phyloP scores from a whole-genome alignment of 53 echinoderm and acorn worm species.

The Patiria pectinifera region DNA sequence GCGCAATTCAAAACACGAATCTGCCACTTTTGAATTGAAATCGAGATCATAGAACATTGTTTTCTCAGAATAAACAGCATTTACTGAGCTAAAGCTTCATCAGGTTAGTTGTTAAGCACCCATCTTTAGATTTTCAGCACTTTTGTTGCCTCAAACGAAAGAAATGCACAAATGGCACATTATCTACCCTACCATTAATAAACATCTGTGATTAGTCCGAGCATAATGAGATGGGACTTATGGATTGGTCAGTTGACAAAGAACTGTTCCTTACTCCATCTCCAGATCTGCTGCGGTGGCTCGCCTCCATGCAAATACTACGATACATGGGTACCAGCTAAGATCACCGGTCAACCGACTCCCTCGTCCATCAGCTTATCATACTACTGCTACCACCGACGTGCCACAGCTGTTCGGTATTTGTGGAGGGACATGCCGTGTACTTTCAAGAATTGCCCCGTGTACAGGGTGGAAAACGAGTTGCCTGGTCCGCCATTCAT shows the following conservation, averaged over 20 bases:
- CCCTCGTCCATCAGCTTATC: constrained; percentile 57
- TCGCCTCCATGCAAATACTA: constrained; percentile 30
- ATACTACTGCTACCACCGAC: constrained; percentile 56
- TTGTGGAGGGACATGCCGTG: constrained; percentile 88
- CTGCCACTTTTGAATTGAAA: too few relatives aligned
- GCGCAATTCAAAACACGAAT: too few relatives aligned
- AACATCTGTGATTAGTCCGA: background rate
- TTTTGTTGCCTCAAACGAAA: too few relatives aligned
- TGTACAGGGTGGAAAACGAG: constrained; percentile 72
- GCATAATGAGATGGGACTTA: background rate
- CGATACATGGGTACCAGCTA: constrained; percentile 67
- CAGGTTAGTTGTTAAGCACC: too few relatives aligned
- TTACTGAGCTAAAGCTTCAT: too few relatives aligned
- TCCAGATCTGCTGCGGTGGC: constrained; percentile 65
- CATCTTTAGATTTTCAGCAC: too few relatives aligned
- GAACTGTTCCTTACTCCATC: background rate
- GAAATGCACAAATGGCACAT: too few relatives aligned
- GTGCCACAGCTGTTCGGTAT: constrained; percentile 64
- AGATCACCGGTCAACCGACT: constrained; percentile 34
- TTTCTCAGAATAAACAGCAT: too few relatives aligned
- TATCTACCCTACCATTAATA: too few relatives aligned
- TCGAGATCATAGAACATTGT: too few relatives aligned
- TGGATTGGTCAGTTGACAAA: background rate
- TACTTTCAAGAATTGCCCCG: constrained; percentile 82
- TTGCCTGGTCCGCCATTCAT: constrained; percentile 86